Evolutionary conservation across 2,113 vertebrate species (phyloP).

Genomic region (Anas platyrhynchos): DNA sequence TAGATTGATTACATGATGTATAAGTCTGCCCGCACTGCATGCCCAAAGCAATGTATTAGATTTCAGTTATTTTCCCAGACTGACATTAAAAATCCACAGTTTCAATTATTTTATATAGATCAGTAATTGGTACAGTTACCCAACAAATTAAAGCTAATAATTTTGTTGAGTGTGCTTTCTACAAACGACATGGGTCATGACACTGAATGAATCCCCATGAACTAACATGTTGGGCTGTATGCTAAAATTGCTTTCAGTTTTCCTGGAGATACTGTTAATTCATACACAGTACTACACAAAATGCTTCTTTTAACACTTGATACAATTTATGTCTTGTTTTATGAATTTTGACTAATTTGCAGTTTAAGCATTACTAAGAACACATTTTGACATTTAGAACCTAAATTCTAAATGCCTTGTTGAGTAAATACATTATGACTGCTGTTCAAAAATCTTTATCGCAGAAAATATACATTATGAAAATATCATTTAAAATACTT

Average conservation of each 20-base stretch:
- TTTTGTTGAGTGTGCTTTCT: neutral
- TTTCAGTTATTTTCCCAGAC: neutral
- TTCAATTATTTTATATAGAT: neutral
- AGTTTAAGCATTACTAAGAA: neutral
- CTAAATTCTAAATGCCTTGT: neutral
- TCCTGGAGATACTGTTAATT: neutral
- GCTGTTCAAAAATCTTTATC: neutral
- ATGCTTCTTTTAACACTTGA: neutral
- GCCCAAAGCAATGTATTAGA: neutral
- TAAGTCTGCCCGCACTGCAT: neutral
- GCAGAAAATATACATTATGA: neutral
- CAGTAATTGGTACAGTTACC: neutral
- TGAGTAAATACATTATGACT: neutral
- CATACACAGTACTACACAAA: neutral
- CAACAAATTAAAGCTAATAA: neutral
- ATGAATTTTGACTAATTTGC: neutral
- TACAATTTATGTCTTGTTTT: neutral
- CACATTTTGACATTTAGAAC: neutral
- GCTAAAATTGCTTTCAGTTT: neutral
- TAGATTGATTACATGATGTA: neutral
- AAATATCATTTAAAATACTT: neutral
- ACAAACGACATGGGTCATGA: neutral
- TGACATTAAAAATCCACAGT: neutral
- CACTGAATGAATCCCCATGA: neutral
- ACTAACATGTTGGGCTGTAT: neutral